Percentiles rank a stretch among this genome's conserved stretches.
phyloP scores from a whole-genome alignment of 2,888 invertebrate genomes.

The Dioctria rufipes region DNA sequence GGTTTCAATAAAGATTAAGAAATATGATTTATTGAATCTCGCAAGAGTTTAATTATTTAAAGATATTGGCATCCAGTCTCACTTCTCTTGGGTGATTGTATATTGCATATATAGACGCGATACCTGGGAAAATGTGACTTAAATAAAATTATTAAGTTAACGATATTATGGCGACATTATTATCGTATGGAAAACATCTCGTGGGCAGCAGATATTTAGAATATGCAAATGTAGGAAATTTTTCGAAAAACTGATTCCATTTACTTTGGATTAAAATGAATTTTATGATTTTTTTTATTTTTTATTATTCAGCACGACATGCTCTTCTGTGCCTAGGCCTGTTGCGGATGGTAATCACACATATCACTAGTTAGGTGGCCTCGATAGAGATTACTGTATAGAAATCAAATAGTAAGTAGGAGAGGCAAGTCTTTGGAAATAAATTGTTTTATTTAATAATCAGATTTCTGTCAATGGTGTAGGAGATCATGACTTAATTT shows the following conservation, averaged over 20 bases:
- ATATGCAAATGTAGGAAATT: conserved; percentile 31
- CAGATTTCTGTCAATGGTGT: too few relatives aligned
- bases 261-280: neutral
- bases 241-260: neutral
- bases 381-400: too few relatives aligned
- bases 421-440: too few relatives aligned
- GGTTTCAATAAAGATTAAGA: conserved; percentile 21
- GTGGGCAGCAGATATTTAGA: conserved; percentile 37
- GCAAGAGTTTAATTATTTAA: conserved; percentile 31
- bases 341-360: too few relatives aligned
- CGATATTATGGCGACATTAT: conserved; percentile 26
- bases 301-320: neutral
- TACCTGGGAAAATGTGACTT: conserved; percentile 1
- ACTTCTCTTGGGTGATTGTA: neutral
- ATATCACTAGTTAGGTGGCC: too few relatives aligned
- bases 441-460: too few relatives aligned
- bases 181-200: conserved; percentile 30
- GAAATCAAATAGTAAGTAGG: too few relatives aligned
- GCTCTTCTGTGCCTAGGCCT: neutral
- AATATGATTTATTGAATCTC: conserved; percentile 47
- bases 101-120: neutral
- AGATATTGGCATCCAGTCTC: conserved; percentile 14
- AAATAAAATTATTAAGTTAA: conserved; percentile 36
- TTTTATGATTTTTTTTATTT: neutral
- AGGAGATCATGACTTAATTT: too few relatives aligned